Percentiles rank a stretch among this genome's conserved stretches.
phyloP scores from a whole-genome alignment of 2,797 vertebrate genomes.

The Orientallactaga sibirica region DNA sequence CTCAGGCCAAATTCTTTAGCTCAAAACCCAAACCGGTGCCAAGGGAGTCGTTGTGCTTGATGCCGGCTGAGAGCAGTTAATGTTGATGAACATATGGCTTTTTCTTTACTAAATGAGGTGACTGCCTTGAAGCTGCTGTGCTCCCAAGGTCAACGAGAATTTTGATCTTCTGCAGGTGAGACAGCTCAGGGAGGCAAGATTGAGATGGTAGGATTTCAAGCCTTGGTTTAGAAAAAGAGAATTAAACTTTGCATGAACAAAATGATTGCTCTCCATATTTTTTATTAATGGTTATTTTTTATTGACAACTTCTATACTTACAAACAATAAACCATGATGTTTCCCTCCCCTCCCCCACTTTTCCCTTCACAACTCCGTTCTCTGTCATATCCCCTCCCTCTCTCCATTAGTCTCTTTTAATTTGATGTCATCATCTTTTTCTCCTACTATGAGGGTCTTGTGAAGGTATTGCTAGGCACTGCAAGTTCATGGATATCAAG shows the following conservation, averaged over 20 bases:
- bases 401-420: too few species aligned
- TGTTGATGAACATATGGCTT: conserved; percentile 81
- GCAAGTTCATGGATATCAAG: too few species aligned
- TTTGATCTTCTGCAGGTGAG: conserved; percentile 83
- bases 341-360: too few species aligned
- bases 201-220: conserved; percentile 26
- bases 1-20: conserved; percentile 78
- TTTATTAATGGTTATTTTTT: too few species aligned
- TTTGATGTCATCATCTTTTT: too few species aligned
- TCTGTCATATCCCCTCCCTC: too few species aligned
- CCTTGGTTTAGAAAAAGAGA: conserved; percentile 18
- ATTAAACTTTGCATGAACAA: not conserved
- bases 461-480: too few species aligned
- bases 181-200: conserved; percentile 48
- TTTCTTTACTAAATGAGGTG: conserved; percentile 83
- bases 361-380: too few species aligned
- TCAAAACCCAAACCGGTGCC: conserved; percentile 64
- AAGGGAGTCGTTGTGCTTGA: conserved; percentile 78
- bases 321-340: too few species aligned
- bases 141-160: conserved; percentile 85
- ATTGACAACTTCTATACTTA: too few species aligned
- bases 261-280: not conserved
- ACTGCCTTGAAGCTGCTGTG: conserved; percentile 79
- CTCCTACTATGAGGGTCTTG: too few species aligned
- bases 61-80: conserved; percentile 75